These are phyloP conservation scores for Hermodice carunculata DNA, from an alignment of 2,888 invertebrate species.

Conservation along the genomic window DNA sequence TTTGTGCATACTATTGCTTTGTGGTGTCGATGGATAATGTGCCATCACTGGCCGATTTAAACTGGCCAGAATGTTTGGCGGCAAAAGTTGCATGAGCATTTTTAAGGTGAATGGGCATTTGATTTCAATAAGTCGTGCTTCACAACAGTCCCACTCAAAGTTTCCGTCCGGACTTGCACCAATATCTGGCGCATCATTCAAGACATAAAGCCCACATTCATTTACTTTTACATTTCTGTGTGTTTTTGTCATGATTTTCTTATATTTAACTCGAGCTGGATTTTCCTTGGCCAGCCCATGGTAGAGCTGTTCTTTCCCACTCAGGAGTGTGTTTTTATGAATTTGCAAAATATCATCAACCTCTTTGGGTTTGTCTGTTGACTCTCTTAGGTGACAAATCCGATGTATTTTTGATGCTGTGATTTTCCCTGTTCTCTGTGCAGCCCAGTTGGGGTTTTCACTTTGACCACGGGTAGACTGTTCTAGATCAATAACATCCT, in stretches of 20 bases:
- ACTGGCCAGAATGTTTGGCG: no score
- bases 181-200: background rate
- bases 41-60: no score
- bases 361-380: background rate
- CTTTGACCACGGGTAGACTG: no score
- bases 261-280: background rate
- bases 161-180: background rate
- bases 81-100: background rate
- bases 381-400: background rate
- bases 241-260: background rate
- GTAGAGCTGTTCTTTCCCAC: background rate
- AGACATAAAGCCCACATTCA: background rate
- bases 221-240: background rate
- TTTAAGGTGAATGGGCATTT: background rate
- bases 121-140: background rate
- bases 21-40: no score
- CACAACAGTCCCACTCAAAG: background rate
- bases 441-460: no score
- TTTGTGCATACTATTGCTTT: background rate
- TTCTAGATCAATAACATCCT: no score
- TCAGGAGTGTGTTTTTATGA: background rate
- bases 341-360: no score
- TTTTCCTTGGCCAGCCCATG: background rate
- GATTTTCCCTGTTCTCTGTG: background rate
- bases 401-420: background rate